Conservation (phyloP, 2,113 vertebrate genomes). For the Tetraodon nigroviridis region DNA sequence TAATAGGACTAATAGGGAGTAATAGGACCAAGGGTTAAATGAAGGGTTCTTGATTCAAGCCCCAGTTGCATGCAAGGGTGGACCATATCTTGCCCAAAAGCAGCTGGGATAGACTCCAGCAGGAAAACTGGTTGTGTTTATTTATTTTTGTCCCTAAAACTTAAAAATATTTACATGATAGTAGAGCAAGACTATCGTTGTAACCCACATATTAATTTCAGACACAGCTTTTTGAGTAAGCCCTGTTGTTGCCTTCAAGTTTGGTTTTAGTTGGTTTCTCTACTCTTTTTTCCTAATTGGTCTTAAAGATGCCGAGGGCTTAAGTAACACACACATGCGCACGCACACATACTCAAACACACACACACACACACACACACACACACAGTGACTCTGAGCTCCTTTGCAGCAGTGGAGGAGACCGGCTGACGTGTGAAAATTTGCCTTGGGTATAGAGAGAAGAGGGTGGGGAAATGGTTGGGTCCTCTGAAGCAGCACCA, state of each 20-base stretch:
- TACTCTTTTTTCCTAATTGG: slow-evolving; percentile 71
- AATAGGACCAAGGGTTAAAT: no score
- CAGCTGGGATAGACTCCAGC: no score
- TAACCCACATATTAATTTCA: slow-evolving; percentile 23
- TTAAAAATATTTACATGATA: no score
- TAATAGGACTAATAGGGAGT: no score
- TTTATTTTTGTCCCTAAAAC: no score
- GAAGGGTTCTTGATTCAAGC: no score
- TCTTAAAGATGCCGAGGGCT: slow-evolving; percentile 68
- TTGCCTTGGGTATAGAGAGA: slow-evolving; percentile 40
- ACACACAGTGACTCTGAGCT: slow-evolving; percentile 36
- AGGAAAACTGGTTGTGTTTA: no score
- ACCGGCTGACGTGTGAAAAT: slow-evolving; percentile 59
- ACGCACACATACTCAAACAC: slow-evolving; percentile 31
- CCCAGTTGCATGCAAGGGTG: no score
- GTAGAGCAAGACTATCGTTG: no score
- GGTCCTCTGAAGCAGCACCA: slow-evolving; percentile 59
- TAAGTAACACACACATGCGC: slow-evolving; percentile 20
- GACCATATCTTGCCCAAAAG: no score
- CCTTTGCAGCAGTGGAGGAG: slow-evolving; percentile 48
- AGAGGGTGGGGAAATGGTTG: slow-evolving; percentile 16
- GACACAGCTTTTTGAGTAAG: slow-evolving; percentile 44
- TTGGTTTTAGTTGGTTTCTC: slow-evolving; percentile 50
- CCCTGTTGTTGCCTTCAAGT: slow-evolving; percentile 52
- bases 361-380: slow-evolving; percentile 27